These are phyloP conservation scores for Chaenogobius annularis DNA, from an alignment of 2,113 vertebrate genomes.

Conservation along the genomic window DNA sequence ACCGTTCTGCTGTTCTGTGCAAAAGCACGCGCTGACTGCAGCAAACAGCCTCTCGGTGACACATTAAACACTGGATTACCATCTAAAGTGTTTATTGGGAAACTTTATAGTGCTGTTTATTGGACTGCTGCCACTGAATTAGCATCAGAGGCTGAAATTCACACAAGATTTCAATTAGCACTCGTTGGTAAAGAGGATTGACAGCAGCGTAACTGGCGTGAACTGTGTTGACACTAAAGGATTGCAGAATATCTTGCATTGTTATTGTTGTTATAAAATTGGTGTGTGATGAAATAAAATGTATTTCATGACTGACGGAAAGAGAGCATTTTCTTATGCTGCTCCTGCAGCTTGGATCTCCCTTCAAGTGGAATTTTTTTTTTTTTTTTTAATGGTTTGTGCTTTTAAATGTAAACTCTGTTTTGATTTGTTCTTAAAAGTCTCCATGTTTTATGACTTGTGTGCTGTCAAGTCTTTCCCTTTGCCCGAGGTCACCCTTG, in stretches of 20 bases:
- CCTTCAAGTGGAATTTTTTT: too few relatives aligned
- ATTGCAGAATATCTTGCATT: neutral
- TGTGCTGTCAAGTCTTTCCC: too few relatives aligned
- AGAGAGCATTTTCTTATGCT: too few relatives aligned
- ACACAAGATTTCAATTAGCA: constrained; percentile 34
- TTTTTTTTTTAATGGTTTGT: too few relatives aligned
- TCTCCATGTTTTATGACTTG: too few relatives aligned
- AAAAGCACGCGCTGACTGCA: constrained; percentile 12
- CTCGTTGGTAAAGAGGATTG: constrained; percentile 31
- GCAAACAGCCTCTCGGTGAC: neutral
- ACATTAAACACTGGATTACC: constrained; percentile 18
- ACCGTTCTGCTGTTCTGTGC: constrained; percentile 16
- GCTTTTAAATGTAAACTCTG: too few relatives aligned
- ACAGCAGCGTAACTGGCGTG: constrained; percentile 27
- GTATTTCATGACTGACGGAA: neutral
- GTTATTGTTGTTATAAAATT: neutral
- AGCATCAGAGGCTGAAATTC: constrained; percentile 29
- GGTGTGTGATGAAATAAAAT: neutral
- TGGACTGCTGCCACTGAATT: constrained; percentile 8
- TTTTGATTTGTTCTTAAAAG: too few relatives aligned
- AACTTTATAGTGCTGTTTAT: constrained; percentile 8
- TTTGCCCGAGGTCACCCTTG: too few relatives aligned
- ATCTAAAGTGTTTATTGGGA: constrained; percentile 13
- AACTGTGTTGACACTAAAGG: neutral
- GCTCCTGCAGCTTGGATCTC: too few relatives aligned